Evolutionary conservation across 2,113 vertebrate genomes (phyloP), one percentile per base, ranked within the genome.

Genomic region (Platycercus adscitus): DNA sequence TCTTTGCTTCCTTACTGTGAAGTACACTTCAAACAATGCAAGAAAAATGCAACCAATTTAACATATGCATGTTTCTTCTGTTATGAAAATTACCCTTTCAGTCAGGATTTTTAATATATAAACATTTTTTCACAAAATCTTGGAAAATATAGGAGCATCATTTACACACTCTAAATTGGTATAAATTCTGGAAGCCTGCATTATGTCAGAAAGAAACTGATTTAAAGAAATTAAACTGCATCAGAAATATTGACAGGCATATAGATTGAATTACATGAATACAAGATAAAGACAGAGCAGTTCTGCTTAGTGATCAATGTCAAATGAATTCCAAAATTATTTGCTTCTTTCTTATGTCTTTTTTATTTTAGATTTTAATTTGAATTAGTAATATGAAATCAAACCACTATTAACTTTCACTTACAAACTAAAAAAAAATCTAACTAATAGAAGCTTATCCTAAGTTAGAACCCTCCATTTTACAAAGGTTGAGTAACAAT

Each of bases 181-280:
- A 50, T 60, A 89, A 94, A 93, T 84, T 93, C 66, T 84, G 68
- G 73, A 95, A 89, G 89, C 24, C 92, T 87, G 31, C 81, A 95
- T 93, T 91, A 87, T 85, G 28, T 88, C 68, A 93, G 87, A 86
- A 86, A 96, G 88, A 91, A 97, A 96, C 72, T 84, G 92, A 96
- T 63, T 86, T 79, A 60, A 92, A 91, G 71, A 94, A 86, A 95
- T 97, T 95, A 93, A 94, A 97, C 93, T 95, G 91, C 96, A 95
- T 93, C 94, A 97, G 86, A 95, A 96, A 95, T 96, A 96, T 94
- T 96, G 95, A 97, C 96, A 96, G 77, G 93, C 47, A 47, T 92
- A 95, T 52, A 96, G 96, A 96, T 95, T 95, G 93, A 96, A 94
- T 95, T 95, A 88, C 77, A 93, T 65, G 80, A 96, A 91, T 95